phyloP scores from a whole-genome alignment of 2,113 vertebrate species.

The Psammodynastes pulverulentus region DNA sequence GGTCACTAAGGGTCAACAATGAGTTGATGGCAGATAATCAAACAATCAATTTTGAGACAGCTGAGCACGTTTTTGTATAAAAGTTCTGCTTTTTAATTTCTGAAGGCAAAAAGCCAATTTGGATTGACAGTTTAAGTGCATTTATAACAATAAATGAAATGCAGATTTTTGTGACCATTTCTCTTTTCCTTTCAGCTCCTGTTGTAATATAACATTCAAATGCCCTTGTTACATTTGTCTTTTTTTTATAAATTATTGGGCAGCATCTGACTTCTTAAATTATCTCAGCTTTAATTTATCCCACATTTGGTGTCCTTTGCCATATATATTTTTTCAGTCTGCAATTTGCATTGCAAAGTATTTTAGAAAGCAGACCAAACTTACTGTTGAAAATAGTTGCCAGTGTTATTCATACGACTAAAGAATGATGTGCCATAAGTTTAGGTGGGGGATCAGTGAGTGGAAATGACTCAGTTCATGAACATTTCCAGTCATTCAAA shows the following conservation, averaged over 20 bases:
- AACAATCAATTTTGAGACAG: conserved; percentile 12
- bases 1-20: neutral
- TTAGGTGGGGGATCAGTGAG: neutral
- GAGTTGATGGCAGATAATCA: neutral
- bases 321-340: conserved; percentile 42
- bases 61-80: neutral
- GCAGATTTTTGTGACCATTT: conserved; percentile 28
- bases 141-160: conserved; percentile 47
- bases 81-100: conserved; percentile 43
- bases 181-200: conserved; percentile 44
- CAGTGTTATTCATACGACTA: conserved; percentile 12
- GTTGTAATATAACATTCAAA: conserved; percentile 31
- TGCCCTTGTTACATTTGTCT: conserved; percentile 51
- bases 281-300: conserved; percentile 60
- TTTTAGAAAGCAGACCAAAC: conserved; percentile 50
- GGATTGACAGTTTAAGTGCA: conserved; percentile 37
- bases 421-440: neutral
- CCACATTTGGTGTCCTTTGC: conserved; percentile 47
- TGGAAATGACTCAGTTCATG: neutral
- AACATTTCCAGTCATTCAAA: conserved; percentile 32
- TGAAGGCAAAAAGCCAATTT: conserved; percentile 48
- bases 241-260: conserved; percentile 43
- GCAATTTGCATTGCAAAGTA: conserved; percentile 55
- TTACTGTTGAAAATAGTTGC: conserved; percentile 23
- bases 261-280: conserved; percentile 49